Evolutionary conservation across 1,140 invertebrate species (phyloP).

Genomic region (Sycophila sp.): DNA sequence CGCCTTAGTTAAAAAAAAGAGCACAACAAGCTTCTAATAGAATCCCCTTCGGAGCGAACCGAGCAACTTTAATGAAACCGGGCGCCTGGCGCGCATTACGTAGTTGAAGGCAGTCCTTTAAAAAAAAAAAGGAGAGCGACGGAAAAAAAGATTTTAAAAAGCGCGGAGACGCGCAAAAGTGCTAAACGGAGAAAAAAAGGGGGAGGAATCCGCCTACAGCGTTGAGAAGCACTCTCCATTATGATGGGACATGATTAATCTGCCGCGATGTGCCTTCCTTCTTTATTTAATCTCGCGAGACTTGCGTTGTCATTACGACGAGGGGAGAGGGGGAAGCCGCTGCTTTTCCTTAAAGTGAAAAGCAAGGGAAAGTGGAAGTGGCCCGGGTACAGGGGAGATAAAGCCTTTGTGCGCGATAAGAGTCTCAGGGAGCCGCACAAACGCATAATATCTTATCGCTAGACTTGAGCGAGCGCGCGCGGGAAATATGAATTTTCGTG

Average conservation of each 20-base stretch:
- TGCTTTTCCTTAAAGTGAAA: not conserved
- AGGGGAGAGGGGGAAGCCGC: not conserved
- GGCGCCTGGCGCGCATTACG: not conserved
- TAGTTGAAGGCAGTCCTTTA: not conserved
- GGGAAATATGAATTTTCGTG: slow-evolving; percentile 1
- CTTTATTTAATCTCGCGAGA: not conserved
- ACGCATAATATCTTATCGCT: slow-evolving; percentile 3
- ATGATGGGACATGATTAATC: not conserved
- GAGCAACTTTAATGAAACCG: not conserved
- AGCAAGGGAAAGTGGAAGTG: not conserved
- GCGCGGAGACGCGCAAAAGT: not conserved
- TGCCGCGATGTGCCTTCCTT: not conserved
- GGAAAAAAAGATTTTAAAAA: not conserved
- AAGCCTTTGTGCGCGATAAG: not conserved
- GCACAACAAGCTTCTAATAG: not conserved
- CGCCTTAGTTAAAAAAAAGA: no score
- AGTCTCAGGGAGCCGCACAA: not conserved
- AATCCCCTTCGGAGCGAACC: not conserved
- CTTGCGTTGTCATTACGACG: not conserved
- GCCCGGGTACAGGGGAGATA: not conserved
- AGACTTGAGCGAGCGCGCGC: not conserved
- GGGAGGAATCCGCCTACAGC: no score
- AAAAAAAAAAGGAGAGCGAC: not conserved
- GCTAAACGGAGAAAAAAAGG: not conserved
- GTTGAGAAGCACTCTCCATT: not conserved